phyloP scores from a whole-genome alignment of 2,113 vertebrate species.

The Nothoprocta pentlandii region DNA sequence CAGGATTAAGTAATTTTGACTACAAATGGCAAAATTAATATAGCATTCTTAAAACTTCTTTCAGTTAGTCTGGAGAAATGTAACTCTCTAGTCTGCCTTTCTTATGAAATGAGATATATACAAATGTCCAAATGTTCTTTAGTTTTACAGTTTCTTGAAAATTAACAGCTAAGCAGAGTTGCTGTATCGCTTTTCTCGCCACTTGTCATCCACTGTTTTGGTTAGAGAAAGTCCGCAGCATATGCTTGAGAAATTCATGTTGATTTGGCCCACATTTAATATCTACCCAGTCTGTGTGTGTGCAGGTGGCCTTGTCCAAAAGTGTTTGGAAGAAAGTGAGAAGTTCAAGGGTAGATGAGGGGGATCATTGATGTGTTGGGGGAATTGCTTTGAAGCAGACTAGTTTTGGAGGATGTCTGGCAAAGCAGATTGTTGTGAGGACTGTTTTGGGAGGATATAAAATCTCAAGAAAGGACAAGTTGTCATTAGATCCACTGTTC shows the following conservation, averaged over 20 bases:
- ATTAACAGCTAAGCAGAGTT: not conserved
- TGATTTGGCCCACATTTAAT: not conserved
- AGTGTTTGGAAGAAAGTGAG: not conserved
- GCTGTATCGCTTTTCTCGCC: not conserved
- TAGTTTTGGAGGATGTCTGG: not conserved
- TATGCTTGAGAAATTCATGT: not conserved
- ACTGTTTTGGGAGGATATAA: not conserved
- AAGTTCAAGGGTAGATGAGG: not conserved
- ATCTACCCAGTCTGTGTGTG: not conserved
- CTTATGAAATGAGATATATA: not conserved
- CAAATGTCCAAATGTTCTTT: not conserved
- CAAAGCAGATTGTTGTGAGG: not conserved
- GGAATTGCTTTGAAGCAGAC: not conserved
- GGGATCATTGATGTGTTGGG: not conserved
- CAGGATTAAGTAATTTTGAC: conserved; percentile 36
- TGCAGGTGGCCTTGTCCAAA: not conserved
- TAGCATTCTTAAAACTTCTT: conserved; percentile 2
- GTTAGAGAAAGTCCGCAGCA: fast-evolving
- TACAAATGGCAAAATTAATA: conserved; percentile 12
- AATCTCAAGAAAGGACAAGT: not conserved
- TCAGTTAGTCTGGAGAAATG: not conserved
- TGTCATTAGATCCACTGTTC: not conserved
- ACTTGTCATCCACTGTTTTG: not conserved
- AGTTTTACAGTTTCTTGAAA: not conserved
- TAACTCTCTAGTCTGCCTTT: not conserved